Base-by-base conservation (phyloP, 2,797 vertebrate species). In the Nyctibius grandis region DNA sequence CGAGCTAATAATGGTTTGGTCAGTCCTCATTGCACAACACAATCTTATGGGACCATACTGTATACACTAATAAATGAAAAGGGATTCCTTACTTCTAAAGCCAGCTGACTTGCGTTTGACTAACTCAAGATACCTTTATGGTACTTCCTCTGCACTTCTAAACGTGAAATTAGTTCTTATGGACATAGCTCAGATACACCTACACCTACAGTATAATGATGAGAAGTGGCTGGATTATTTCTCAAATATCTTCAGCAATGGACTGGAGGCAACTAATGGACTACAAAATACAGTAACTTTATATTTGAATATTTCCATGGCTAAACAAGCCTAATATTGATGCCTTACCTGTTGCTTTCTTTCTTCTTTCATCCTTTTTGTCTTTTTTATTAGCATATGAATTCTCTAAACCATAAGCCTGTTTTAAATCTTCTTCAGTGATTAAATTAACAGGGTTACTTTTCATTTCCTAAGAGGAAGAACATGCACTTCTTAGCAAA, bases 381-480 rank as follows among this genome's bases (percentile, higher is more conserved):
- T 99, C 99, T 96, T 99, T 99, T 94, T 98, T 99, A 69, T 97
- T 98, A 42, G 91, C 86, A 11, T 95, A 96, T 3, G 95, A 78
- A 86, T 73, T 98, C 91, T 99, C 99, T 10, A 97, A 94, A 95
- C 98, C 38, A 33, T 98, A 95, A 4, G 97, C 92, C 48, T 99
- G 98, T 95, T 99, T 99, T 89, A 99, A 65, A 92, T 99, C 99
- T 20, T 99, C 99, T 97, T 99, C 99, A 21, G 98, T 99, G 72
- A 99, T 98, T 96, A 99, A 96, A 96, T 99, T 98, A 72, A 99
- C 99, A 12, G 99, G 99, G 91, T 98, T 99, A 96, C 97, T 99
- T 98, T 99, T 99, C 70, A 99, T 97, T 96, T 99, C 99, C 99
- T 99, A 88, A 93, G 97, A 97, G 47, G 50, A 97, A 97, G 59